Base-by-base conservation (phyloP, 2,797 vertebrate genomes). In the Salarias fasciatus region DNA sequence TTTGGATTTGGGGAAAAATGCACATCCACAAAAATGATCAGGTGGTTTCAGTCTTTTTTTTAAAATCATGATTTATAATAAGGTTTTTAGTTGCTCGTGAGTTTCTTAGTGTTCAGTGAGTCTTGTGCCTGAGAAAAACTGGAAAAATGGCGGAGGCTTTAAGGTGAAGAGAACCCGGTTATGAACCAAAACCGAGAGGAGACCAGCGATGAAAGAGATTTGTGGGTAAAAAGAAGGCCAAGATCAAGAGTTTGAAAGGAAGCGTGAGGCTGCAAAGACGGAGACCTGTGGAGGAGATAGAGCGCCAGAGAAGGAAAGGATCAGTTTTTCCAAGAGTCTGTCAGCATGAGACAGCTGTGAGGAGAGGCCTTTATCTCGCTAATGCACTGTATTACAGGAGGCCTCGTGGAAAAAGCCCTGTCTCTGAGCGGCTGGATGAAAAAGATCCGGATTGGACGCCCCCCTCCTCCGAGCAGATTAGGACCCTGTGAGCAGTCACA, bases 321-420 rank as follows among this genome's bases (percentile, higher is more conserved):
- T 89, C 69, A 38, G 67, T 79, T 86, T 89, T 88, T 91, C 86
- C 83, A 86, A 83, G 75, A 86, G 86, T 63, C 82, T 91, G 90
- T 92, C 91, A 90, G 88, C 73, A 69, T 67, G 78, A 87, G 84
- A 80, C 88, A 86, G 85, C 85, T 86, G 86, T 73, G 76, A 83
- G 84, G 74, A 88, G 85, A 89, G 81, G 85, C 90, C 89, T 92
- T 93, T 91, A 92, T 92, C 92, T 92, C 70, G 29, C 84, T 91
- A 91, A 92, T 89, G 86, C 90, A 68, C 76, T 84, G 90, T 79
- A 87, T 89, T 92, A 91, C 77, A 86, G 63, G 75, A 68, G 82
- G 75, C 79, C 82, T 71, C 75, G 85, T 31, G 75, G 78, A 85
- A 85, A 90, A 88, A 89, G 74, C 80, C 74, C 54, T 18, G 79